Evolutionary conservation across 2,113 vertebrate species (phyloP), one percentile per base, ranked within the genome.

Genomic region (Rhea americana): DNA sequence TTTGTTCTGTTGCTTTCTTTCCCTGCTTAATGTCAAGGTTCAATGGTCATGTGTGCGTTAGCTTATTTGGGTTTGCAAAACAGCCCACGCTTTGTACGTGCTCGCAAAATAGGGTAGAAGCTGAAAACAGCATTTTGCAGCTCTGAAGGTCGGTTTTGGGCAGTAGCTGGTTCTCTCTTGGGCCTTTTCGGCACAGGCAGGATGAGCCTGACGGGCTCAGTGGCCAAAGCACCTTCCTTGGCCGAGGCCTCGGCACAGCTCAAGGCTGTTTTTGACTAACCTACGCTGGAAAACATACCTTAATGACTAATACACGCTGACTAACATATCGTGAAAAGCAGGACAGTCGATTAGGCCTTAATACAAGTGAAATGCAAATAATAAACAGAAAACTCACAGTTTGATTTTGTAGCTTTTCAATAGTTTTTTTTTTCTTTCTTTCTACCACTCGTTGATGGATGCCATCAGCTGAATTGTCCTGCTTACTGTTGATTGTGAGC

Each of bases 91-190:
- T 89, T 79, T 70, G 56, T 84, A 8, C 0, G 0, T 51, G 58
- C 6, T 86, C 5, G 66, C 48, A 7, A 56, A 85, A 17, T 28
- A 41, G 67, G 37, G 39, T 8, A 58, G 61, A 87, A 87, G 76
- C 79, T 35, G 65, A 63, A 65, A 74, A 4, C 55, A 78, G 55
- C 43, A 5, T 92, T 93, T 93, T 83, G 79, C 70, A 87, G 56
- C 28, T 82, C 41, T 14, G 22, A 50, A 93, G n/a, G 56, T 78
- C 81, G 67, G 21, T 68, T 81, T 66, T 32, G 30, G 10, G 20
- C 65, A 79, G 68, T 72, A 79, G 67, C 66, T 3, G 10, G 3
- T 68, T 19, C 37, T 75, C 25, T 79, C 30, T 30, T 2, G 3
- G 25, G 11, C 22, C 35, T 75, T 65, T 18, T 41, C 53, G 79